Conservation (phyloP, 2,113 vertebrate species). For the Orycteropus afer region DNA sequence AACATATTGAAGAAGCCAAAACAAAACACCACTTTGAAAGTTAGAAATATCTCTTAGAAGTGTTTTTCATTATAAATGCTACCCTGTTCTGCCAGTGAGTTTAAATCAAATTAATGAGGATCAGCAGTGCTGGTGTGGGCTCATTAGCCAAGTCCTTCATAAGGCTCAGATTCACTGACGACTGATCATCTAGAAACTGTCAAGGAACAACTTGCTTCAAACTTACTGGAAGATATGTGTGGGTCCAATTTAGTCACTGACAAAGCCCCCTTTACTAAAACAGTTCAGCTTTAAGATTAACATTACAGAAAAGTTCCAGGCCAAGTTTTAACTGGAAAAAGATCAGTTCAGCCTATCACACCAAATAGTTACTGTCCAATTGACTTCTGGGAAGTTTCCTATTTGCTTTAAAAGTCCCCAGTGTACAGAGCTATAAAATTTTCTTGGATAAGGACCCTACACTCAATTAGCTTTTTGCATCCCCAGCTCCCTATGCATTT, state of each 20-base stretch:
- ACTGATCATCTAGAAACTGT: constrained; percentile 32
- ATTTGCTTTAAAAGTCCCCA: constrained; percentile 34
- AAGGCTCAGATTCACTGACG: constrained; percentile 41
- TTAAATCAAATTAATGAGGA: constrained; percentile 71
- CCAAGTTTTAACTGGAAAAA: constrained; percentile 73
- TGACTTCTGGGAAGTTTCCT: constrained; percentile 46
- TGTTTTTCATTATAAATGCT: constrained; percentile 37
- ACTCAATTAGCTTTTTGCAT: constrained; percentile 9
- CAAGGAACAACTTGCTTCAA: not conserved
- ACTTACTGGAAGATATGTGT: constrained; percentile 54
- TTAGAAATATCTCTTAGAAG: constrained; percentile 9
- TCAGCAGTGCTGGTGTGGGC: not conserved
- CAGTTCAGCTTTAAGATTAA: constrained; percentile 29
- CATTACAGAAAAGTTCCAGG: constrained; percentile 44
- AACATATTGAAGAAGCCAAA: not conserved
- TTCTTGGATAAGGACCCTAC: constrained; percentile 58
- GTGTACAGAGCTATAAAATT: constrained; percentile 29
- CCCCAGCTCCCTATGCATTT: not conserved
- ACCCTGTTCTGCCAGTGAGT: constrained; percentile 42
- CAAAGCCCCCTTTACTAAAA: constrained; percentile 70
- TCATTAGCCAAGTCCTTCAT: not conserved
- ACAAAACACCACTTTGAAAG: constrained; percentile 12
- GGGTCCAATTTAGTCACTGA: constrained; percentile 47
- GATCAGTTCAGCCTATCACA: constrained; percentile 69
- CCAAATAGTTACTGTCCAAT: constrained; percentile 49